phyloP scores from a whole-genome alignment of 2,888 invertebrate genomes.

The Oegoconia quadripuncta region DNA sequence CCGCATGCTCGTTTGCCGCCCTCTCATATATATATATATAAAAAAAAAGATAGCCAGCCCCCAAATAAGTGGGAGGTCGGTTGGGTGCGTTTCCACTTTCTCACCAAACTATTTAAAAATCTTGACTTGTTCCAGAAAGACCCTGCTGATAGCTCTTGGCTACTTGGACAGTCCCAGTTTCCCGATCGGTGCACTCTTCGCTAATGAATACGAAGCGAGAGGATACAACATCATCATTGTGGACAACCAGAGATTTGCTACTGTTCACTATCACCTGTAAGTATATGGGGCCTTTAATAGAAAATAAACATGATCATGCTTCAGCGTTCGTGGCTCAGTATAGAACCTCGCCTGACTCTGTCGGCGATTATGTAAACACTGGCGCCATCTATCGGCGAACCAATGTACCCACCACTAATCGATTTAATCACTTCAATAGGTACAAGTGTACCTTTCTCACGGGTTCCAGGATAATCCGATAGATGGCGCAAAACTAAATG shows the following conservation, averaged over 20 bases:
- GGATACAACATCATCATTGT: constrained; percentile 64
- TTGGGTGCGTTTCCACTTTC: neutral
- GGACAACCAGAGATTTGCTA: constrained; percentile 64
- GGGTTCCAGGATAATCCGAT: neutral
- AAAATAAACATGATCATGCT: neutral
- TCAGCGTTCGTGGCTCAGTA: neutral
- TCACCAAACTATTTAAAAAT: neutral
- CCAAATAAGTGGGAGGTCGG: neutral
- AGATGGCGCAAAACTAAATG: neutral
- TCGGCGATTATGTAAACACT: no score
- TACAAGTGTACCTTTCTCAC: no score
- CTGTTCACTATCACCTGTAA: constrained; percentile 67
- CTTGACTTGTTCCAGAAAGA: constrained; percentile 50
- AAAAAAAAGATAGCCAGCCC: neutral
- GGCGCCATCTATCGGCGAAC: no score
- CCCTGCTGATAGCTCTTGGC: constrained; percentile 58
- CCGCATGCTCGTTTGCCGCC: no score
- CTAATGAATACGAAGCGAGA: constrained; percentile 59
- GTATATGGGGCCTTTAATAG: constrained; percentile 29
- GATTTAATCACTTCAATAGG: no score
- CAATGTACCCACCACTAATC: no score
- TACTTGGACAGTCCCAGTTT: constrained; percentile 65
- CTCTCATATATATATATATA: no score
- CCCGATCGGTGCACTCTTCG: constrained; percentile 57
- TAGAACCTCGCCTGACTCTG: neutral